Conservation (phyloP, 2,888 invertebrate genomes). For the Seladonia tumulorum region DNA sequence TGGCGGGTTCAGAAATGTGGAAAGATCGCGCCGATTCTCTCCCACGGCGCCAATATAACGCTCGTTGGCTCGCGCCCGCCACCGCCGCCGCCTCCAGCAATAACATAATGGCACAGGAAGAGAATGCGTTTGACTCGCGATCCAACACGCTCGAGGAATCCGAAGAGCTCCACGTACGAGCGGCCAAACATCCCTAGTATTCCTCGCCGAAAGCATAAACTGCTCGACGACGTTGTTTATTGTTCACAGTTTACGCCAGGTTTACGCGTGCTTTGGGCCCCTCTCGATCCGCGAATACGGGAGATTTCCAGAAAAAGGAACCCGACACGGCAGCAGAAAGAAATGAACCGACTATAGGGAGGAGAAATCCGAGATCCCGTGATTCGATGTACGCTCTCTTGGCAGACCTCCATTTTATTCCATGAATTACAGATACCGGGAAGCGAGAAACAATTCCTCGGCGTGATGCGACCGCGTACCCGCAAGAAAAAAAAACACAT, state of each 20-base stretch:
- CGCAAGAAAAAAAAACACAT: background rate
- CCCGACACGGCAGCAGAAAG: conserved; percentile 18
- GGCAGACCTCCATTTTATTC: conserved; percentile 48
- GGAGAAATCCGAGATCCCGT: conserved; percentile 32
- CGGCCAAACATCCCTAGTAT: conserved; percentile 79
- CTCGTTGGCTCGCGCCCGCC: conserved; percentile 63
- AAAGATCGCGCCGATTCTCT: conserved; percentile 54
- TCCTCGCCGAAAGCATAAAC: conserved; percentile 75
- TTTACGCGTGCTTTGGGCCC: conserved; percentile 60
- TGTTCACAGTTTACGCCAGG: conserved; percentile 63
- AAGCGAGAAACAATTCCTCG: conserved; percentile 3
- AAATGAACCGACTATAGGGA: conserved; percentile 19
- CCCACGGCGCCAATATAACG: conserved; percentile 66
- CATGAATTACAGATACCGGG: conserved; percentile 17
- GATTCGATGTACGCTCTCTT: conserved; percentile 37
- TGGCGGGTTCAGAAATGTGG: conserved; percentile 23
- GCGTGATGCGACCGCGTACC: conserved; percentile 7
- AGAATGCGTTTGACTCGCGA: conserved; percentile 82
- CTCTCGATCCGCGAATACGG: conserved; percentile 28
- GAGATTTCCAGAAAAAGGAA: conserved; percentile 51
- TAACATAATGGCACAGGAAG: conserved; percentile 80
- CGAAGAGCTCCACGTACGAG: conserved; percentile 76
- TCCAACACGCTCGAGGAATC: conserved; percentile 82
- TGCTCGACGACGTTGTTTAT: conserved; percentile 69
- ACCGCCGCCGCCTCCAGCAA: conserved; percentile 67